Base-by-base conservation (phyloP, 2,888 invertebrate species). In the Linyphia triangularis region DNA sequence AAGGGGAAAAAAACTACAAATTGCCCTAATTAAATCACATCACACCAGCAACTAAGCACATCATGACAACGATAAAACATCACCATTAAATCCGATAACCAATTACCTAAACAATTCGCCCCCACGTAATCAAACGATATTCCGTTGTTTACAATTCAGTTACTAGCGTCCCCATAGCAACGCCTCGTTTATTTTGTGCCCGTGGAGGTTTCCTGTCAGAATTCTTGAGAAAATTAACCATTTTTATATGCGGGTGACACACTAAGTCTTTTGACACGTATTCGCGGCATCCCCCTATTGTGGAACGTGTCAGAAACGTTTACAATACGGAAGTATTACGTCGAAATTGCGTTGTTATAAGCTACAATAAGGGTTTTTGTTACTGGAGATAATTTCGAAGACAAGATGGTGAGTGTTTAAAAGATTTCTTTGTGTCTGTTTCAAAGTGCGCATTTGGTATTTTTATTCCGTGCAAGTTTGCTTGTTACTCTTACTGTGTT, bases 381-480 rank as follows among this genome's bases (percentile, higher is more conserved):
- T 19, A 7, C 6, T 10, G 13, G 5, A 10, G 10, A 59, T 57
- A n/a, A 19, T 73, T 37, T 77, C 26, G 22, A 1, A 16, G 16
- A 13, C 77, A 77, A 77, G 26, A 77, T 77, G 77, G 77, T 77
- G 61, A 77, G 77, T 75, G 33, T 22, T 37, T 40, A 40, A 40
- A 40, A 40, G 9, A 40, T 40, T 40, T 40, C 1, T 1, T 9
- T 40, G 9, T 2, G 40, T 40, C n/a, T n/a, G n/a, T n/a, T n/a
- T n/a, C n/a, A n/a, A n/a, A n/a, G n/a, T n/a, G n/a, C n/a, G n/a
- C n/a, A n/a, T n/a, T n/a, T n/a, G n/a, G n/a, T n/a, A n/a, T n/a
- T n/a, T n/a, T n/a, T n/a, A n/a, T n/a, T n/a, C n/a, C n/a, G n/a
- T n/a, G n/a, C n/a, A n/a, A n/a, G n/a, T n/a, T n/a, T n/a, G n/a